These are phyloP conservation scores for Rachycentron canadum DNA, from an alignment of 2,797 vertebrate species.

Conservation along the genomic window DNA sequence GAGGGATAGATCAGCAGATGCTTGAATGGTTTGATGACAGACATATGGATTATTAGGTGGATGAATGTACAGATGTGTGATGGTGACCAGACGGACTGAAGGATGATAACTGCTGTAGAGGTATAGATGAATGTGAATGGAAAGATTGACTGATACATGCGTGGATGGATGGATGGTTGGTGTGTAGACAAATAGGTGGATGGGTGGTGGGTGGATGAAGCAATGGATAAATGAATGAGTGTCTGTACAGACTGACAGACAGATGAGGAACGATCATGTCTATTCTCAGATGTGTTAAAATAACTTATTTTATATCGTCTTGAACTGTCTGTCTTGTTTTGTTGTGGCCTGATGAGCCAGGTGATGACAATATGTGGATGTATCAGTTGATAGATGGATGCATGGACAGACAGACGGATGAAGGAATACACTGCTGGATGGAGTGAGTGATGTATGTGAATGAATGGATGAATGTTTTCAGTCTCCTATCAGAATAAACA, in stretches of 20 bases:
- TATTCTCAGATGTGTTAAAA: too few species aligned
- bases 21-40: not conserved
- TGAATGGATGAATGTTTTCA: not conserved
- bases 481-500: conserved; percentile 2
- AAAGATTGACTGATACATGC: not conserved
- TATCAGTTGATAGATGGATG: not conserved
- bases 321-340: too few species aligned
- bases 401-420: not conserved
- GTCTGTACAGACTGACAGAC: not conserved
- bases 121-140: not conserved
- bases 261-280: too few species aligned
- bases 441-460: not conserved
- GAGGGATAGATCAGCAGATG: too few species aligned
- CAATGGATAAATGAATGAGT: not conserved
- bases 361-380: not conserved
- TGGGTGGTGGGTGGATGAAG: not conserved
- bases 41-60: not conserved
- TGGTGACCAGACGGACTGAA: too few species aligned
- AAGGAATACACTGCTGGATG: not conserved
- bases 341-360: too few species aligned
- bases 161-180: not conserved
- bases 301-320: too few species aligned
- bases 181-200: too few species aligned
- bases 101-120: not conserved
- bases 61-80: not conserved